phyloP scores from a whole-genome alignment of 2,888 invertebrate genomes.

The Temnothorax unifasciatus region DNA sequence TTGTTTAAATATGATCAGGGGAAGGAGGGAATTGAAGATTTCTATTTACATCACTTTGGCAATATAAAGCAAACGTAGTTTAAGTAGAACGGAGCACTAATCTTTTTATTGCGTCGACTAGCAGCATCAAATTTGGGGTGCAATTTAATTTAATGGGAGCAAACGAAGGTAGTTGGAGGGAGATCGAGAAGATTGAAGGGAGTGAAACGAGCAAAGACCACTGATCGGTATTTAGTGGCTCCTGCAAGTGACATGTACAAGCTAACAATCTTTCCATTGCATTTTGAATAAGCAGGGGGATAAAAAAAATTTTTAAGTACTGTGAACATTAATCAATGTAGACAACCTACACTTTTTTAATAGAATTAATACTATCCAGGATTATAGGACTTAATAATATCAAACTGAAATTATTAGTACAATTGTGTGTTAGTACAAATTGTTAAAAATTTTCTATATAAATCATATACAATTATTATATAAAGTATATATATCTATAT shows the following conservation, averaged over 20 bases:
- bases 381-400: neutral
- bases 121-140: slow-evolving; percentile 82
- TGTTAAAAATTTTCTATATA: neutral
- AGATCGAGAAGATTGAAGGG: slow-evolving; percentile 66
- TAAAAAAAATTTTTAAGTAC: slow-evolving; percentile 23
- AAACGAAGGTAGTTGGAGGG: slow-evolving; percentile 75
- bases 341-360: neutral
- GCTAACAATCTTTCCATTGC: slow-evolving; percentile 64
- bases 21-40: neutral
- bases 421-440: neutral
- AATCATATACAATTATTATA: neutral
- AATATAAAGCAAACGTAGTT: slow-evolving; percentile 14
- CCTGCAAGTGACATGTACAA: slow-evolving; percentile 84
- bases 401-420: neutral
- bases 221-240: slow-evolving; percentile 85
- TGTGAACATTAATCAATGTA: slow-evolving; percentile 11
- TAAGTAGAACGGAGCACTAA: slow-evolving; percentile 64
- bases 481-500: neutral
- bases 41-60: slow-evolving; percentile 8
- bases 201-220: slow-evolving; percentile 80
- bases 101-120: slow-evolving; percentile 74
- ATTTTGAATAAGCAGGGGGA: slow-evolving; percentile 59
- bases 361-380: neutral
- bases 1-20: slow-evolving; percentile 13
- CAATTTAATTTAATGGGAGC: slow-evolving; percentile 84